Conservation (phyloP, 2,797 vertebrate genomes). For the Argya squamiceps region DNA sequence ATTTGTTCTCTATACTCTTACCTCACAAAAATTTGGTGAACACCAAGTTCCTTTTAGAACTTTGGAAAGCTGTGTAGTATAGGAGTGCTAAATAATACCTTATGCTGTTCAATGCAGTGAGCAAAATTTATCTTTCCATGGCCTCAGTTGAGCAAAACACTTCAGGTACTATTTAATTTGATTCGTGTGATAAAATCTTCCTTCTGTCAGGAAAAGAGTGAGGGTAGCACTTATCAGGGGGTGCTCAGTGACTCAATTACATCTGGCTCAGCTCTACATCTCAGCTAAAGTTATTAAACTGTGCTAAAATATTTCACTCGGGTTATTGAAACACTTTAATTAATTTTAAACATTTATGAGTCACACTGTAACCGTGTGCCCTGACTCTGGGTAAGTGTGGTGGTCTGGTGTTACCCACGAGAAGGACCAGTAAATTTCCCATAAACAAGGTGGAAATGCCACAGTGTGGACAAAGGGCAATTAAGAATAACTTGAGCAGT, state of each 20-base stretch:
- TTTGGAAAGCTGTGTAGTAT: background rate
- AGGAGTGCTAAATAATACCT: background rate
- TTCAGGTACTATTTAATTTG: background rate
- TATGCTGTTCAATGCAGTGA: background rate
- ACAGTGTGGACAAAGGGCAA: background rate
- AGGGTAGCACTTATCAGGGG: background rate
- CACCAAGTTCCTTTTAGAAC: background rate
- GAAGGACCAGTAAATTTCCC: background rate
- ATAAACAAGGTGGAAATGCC: background rate
- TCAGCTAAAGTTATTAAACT: background rate
- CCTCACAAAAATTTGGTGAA: background rate
- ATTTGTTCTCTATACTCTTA: background rate
- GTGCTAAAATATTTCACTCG: background rate
- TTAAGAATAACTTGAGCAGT: background rate
- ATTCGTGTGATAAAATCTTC: background rate
- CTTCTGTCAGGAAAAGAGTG: background rate
- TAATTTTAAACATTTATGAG: background rate
- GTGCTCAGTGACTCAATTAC: background rate
- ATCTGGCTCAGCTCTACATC: background rate
- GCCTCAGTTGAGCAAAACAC: background rate
- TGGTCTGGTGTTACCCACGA: background rate
- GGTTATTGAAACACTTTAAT: background rate
- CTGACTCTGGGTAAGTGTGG: rapidly evolving
- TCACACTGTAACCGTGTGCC: background rate
- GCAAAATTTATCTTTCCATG: background rate